These are phyloP conservation scores for Cuniculus paca DNA, from an alignment of 2,797 vertebrate genomes.

Conservation along the genomic window DNA sequence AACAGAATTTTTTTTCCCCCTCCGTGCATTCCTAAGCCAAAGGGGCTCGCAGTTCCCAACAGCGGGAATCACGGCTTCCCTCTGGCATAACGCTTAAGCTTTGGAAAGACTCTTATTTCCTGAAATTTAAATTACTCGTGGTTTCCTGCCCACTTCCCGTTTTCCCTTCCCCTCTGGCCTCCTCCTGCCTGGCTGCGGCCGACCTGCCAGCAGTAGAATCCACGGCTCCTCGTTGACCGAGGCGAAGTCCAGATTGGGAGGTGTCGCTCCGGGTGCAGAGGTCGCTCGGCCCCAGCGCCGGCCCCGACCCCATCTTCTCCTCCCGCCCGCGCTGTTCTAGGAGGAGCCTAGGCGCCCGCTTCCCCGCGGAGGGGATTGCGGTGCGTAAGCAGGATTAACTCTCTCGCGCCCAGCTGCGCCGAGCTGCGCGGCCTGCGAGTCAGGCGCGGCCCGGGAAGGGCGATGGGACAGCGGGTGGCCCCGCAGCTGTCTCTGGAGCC, in stretches of 20 bases:
- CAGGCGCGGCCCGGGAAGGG: neutral
- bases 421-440: constrained; percentile 21
- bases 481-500: neutral
- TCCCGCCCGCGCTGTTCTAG: constrained; percentile 36
- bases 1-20: neutral
- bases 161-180: neutral
- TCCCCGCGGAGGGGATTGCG: constrained; percentile 70
- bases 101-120: constrained; percentile 57
- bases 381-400: constrained; percentile 79
- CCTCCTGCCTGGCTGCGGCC: neutral
- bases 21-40: neutral
- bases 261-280: neutral
- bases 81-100: constrained; percentile 29
- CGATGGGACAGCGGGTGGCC: neutral
- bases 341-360: constrained; percentile 74
- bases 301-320: neutral
- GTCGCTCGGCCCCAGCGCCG: neutral
- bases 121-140: constrained; percentile 61
- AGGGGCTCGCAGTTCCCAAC: neutral
- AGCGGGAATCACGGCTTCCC: constrained; percentile 4
- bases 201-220: neutral
- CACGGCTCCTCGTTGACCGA: neutral
- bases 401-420: constrained; percentile 60
- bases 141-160: constrained; percentile 68
- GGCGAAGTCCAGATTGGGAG: neutral